phyloP scores from a whole-genome alignment of 2,888 invertebrate species.

The Venusia cambrica region DNA sequence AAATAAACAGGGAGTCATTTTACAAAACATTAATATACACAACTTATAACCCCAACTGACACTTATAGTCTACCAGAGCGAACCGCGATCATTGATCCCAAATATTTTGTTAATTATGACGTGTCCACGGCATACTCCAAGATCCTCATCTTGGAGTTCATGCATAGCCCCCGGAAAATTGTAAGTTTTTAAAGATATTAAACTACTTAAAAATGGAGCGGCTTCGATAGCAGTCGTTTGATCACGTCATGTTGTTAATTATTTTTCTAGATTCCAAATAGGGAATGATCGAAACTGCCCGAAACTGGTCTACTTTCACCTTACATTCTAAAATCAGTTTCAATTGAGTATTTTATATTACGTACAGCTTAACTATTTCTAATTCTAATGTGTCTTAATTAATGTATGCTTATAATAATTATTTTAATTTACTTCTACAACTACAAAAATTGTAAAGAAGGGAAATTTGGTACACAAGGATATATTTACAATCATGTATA shows the following conservation, averaged over 20 bases:
- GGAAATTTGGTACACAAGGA: conserved; percentile 75
- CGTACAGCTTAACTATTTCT: conserved; percentile 10
- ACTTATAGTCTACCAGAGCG: no score
- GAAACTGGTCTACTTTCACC: conserved; percentile 9
- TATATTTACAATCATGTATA: conserved; percentile 66
- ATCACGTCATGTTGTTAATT: neutral
- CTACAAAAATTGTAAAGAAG: conserved; percentile 80
- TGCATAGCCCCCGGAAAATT: no score
- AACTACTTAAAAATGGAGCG: conserved; percentile 9
- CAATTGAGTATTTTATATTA: conserved; percentile 1
- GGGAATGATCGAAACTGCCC: conserved; percentile 10
- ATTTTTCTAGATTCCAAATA: conserved; percentile 1
- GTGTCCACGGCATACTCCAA: no score
- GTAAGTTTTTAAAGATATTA: no score
- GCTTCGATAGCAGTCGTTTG: conserved; percentile 14
- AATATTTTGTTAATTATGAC: no score
- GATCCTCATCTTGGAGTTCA: no score
- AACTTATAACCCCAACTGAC: no score
- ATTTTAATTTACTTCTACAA: conserved; percentile 41
- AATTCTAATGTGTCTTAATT: conserved; percentile 13
- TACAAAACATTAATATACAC: no score
- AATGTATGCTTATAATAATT: conserved; percentile 11
- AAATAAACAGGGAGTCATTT: conserved; percentile 11
- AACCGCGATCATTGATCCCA: no score
- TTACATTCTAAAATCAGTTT: neutral